A percentile compares a stretch with the other conserved stretches of the same genome.
phyloP scores from a whole-genome alignment of 2,888 invertebrate genomes.

The Emesis castigata region DNA sequence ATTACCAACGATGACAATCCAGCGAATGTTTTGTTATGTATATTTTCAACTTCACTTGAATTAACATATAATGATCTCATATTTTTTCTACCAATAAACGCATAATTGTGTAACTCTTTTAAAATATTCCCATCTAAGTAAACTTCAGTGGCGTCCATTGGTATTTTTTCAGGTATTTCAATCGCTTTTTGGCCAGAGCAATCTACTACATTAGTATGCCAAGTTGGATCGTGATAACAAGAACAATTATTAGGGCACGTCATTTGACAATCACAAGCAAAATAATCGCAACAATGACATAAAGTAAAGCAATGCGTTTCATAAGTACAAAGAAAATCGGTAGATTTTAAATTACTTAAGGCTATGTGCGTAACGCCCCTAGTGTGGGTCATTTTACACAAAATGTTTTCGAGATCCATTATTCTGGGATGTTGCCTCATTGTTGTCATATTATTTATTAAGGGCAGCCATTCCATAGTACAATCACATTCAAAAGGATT shows the following conservation, averaged over 20 bases:
- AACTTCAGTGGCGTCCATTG: conserved; percentile 98
- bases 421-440: conserved; percentile 95
- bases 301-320: conserved; percentile 97
- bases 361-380: conserved; percentile 94
- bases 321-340: conserved; percentile 97
- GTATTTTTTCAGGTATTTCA: conserved; percentile 95
- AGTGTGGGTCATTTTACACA: conserved; percentile 96
- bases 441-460: conserved; percentile 95
- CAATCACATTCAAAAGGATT: conserved; percentile 98
- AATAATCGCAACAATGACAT: conserved; percentile 98
- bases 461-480: conserved; percentile 97
- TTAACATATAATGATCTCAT: conserved; percentile 96
- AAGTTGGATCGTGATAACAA: conserved; percentile 97
- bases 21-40: conserved; percentile 96
- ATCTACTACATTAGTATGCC: conserved; percentile 97
- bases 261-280: conserved; percentile 98
- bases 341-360: conserved; percentile 92
- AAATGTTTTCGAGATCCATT: conserved; percentile 96
- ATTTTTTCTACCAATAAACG: conserved; percentile 97
- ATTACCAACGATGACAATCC: conserved; percentile 94
- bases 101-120: conserved; percentile 95
- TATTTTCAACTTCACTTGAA: conserved; percentile 94
- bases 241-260: conserved; percentile 97
- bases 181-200: conserved; percentile 94
- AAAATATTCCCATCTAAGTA: conserved; percentile 97